Conservation (phyloP, 2,888 invertebrate species). For the Cataglyphis livida region DNA sequence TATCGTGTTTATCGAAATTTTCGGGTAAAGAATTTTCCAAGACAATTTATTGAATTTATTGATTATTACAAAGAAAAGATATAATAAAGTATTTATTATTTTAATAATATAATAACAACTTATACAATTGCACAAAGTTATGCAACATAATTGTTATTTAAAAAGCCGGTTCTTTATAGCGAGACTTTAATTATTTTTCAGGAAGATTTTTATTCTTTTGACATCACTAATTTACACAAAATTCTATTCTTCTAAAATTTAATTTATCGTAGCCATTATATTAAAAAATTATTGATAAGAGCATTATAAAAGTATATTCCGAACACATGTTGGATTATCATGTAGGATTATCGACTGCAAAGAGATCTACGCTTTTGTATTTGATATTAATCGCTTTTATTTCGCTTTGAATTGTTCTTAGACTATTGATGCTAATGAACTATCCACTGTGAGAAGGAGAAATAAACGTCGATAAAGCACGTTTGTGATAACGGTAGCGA, state of each 20-base stretch:
- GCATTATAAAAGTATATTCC: not conserved
- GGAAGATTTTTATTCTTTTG: not conserved
- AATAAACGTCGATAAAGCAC: constrained; percentile 56
- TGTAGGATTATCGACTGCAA: not conserved
- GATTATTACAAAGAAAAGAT: not conserved
- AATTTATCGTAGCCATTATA: not conserved
- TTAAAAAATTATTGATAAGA: not conserved
- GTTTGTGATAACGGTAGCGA: constrained; percentile 51
- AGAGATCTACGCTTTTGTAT: not conserved
- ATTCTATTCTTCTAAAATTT: not conserved
- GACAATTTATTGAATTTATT: not conserved
- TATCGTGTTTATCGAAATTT: not conserved
- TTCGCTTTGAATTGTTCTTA: not conserved
- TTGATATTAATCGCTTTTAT: not conserved
- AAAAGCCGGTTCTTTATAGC: not conserved
- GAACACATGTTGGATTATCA: not conserved
- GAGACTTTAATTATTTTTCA: not conserved
- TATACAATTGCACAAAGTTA: not conserved
- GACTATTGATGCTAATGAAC: constrained; percentile 58
- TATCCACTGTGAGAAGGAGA: constrained; percentile 36
- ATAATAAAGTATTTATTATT: not conserved
- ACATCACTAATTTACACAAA: not conserved
- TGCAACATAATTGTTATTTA: not conserved
- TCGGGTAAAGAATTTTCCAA: not conserved
- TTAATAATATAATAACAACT: not conserved